Conservation (phyloP, 2,113 vertebrate genomes). For the Arenaria interpres region DNA sequence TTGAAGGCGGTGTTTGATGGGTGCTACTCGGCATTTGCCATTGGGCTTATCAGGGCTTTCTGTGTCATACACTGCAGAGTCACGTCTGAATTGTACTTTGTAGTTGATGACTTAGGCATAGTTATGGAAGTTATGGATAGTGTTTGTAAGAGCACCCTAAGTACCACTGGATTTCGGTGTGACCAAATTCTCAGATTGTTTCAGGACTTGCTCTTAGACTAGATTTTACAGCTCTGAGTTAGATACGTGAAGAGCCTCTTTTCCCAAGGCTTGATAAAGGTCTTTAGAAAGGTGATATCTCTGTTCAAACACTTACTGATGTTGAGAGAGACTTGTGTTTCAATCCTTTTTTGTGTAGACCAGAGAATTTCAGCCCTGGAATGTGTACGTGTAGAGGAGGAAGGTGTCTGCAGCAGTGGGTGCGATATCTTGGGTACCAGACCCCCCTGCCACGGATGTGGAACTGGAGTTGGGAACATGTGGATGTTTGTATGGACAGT, state of each 20-base stretch:
- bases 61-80: accelerated
- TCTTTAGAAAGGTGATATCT: neutral
- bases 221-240: neutral
- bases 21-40: accelerated
- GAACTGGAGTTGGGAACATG: neutral
- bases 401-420: neutral
- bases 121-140: accelerated
- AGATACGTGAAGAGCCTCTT: neutral
- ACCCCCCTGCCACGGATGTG: too few species aligned
- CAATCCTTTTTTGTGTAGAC: neutral
- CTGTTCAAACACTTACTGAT: neutral
- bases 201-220: neutral
- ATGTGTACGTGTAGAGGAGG: accelerated
- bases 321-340: neutral
- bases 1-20: neutral
- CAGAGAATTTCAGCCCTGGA: too few species aligned
- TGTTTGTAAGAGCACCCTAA: accelerated
- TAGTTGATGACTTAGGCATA: neutral
- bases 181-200: too few species aligned
- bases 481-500: too few species aligned
- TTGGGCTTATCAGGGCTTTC: neutral
- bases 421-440: neutral
- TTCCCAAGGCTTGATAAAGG: neutral
- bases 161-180: neutral
- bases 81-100: accelerated